Evolutionary conservation across 2,113 vertebrate genomes (phyloP), one percentile per base, ranked within the genome.

Genomic region (Melospiza georgiana): DNA sequence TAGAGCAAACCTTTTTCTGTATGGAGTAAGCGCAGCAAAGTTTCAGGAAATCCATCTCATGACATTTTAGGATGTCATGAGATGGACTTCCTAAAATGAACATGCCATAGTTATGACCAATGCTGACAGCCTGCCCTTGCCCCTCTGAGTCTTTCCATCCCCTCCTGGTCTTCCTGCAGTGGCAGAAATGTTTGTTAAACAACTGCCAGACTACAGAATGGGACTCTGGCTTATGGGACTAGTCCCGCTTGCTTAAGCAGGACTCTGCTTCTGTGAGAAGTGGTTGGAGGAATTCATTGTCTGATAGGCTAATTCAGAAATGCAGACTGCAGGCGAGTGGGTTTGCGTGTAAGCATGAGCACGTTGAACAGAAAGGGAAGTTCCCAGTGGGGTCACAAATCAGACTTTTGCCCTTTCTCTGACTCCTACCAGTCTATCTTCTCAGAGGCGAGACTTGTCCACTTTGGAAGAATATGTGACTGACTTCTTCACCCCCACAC

Each of bases 341-440:
- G 33, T 48, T 46, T 20, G 30, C 1, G 2, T 27, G 18, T 46
- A n/a, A 5, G 16, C 52, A 17, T 7, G 33, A 54, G n/a, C 25
- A 49, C 4, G 43, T 2, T 48, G n/a, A 54, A 94, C 43, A 10
- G 17, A 59, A 24, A 75, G 3, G 80, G 77, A 83, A 62, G 9
- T 93, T 95, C 82, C 91, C 87, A 76, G 1, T 59, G 46, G 43
- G 93, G 71, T 48, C 78, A 84, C 57, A 82, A 31, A 62, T 57
- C 77, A 91, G 87, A 90, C 66, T 89, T 91, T 68, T 83, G 89
- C 54, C 85, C 75, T 94, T 94, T 94, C 37, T 80, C 72, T 92
- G 83, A 96, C 72, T 95, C 90, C 75, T 69, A 73, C 41, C 35
- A 39, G 49, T 59, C 74, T 43, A 30, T 65, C n/a, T 73, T 90